A percentile compares a stretch with the other conserved stretches of the same genome.
phyloP scores from a whole-genome alignment of 2,113 vertebrate genomes.

The Coregonus clupeaformis region DNA sequence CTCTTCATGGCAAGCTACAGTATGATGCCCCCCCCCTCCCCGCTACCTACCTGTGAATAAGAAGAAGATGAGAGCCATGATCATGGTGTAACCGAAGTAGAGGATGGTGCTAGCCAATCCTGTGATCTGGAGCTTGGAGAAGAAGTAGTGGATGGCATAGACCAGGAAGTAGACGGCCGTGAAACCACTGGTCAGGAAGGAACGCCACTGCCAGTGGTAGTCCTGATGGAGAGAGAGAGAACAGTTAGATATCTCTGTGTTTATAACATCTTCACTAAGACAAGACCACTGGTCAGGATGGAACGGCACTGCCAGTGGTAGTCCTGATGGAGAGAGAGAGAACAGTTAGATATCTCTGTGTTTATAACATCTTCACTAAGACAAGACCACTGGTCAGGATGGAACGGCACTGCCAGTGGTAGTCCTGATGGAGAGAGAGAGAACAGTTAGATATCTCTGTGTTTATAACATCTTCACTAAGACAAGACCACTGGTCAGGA shows the following conservation, averaged over 20 bases:
- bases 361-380: not conserved
- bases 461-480: not conserved
- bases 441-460: not conserved
- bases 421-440: constrained; percentile 75
- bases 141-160: constrained; percentile 92
- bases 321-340: constrained; percentile 71
- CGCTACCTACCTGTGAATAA: constrained; percentile 84
- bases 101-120: constrained; percentile 91
- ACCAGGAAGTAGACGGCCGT: constrained; percentile 92
- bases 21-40: not conserved
- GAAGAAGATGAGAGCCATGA: constrained; percentile 96
- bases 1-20: not conserved
- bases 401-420: constrained; percentile 52
- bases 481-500: too few species aligned
- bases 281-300: too few species aligned
- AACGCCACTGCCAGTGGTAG: constrained; percentile 96
- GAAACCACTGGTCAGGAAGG: constrained; percentile 95
- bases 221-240: constrained; percentile 70
- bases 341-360: not conserved
- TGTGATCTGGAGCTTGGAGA: constrained; percentile 91
- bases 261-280: not conserved
- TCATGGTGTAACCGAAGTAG: constrained; percentile 93
- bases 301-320: constrained; percentile 62
- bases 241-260: not conserved
- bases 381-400: too few species aligned